Evolutionary conservation across 2,888 invertebrate genomes (phyloP).

Genomic region (Globia sparganii): DNA sequence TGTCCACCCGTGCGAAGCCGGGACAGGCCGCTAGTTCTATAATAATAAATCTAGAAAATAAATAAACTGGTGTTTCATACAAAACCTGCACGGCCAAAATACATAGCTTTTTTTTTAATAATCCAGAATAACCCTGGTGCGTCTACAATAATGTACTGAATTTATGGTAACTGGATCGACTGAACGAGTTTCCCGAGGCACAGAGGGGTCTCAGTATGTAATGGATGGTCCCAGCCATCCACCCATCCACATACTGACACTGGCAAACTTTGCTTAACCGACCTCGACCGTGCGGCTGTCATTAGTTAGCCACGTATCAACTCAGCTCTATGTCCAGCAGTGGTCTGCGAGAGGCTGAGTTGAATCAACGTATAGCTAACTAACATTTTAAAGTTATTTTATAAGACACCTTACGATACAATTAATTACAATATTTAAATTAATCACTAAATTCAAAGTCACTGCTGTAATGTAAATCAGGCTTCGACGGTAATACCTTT

Average conservation of each 20-base stretch:
- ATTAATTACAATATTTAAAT: constrained; percentile 47
- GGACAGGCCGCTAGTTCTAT: no score
- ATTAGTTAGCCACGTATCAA: background rate
- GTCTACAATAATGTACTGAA: background rate
- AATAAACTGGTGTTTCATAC: background rate
- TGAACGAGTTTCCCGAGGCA: no score
- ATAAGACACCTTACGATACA: constrained; percentile 4
- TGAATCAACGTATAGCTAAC: background rate
- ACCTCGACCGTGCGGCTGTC: no score
- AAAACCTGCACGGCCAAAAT: background rate
- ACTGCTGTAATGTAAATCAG: constrained; percentile 41
- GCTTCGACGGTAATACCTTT: constrained; percentile 37
- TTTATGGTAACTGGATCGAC: background rate
- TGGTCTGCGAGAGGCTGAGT: no score
- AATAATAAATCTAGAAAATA: background rate
- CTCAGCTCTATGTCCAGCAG: background rate
- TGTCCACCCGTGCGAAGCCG: no score
- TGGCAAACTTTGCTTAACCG: background rate
- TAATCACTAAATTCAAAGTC: constrained; percentile 25
- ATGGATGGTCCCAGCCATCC: background rate
- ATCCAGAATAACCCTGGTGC: no score
- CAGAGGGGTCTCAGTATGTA: no score
- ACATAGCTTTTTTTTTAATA: no score
- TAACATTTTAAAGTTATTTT: constrained; percentile 4
- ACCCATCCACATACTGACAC: background rate